phyloP scores from a whole-genome alignment of 92 coral and sea anemone genomes.

The Bergia puertoricense region DNA sequence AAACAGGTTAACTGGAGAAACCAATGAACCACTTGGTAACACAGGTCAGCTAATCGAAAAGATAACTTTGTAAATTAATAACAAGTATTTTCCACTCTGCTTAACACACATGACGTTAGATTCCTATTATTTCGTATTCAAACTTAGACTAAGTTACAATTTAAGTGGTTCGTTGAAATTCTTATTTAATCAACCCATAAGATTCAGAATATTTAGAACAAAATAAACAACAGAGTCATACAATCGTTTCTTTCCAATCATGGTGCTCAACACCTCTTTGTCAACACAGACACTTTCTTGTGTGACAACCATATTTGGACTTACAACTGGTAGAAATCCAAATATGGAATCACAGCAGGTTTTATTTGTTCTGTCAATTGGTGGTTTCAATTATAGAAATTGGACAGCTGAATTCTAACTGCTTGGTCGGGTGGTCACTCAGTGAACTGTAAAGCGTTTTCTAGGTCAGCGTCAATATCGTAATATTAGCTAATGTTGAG shows the following conservation, averaged over 20 bases:
- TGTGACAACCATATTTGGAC: background rate
- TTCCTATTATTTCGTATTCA: background rate
- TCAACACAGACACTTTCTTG: background rate
- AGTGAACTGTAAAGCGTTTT: conserved; percentile 28
- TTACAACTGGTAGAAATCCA: conserved; percentile 16
- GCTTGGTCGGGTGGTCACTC: conserved; percentile 23
- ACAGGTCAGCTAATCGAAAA: conserved; percentile 33
- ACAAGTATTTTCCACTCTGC: conserved; percentile 30
- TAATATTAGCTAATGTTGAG: conserved; percentile 70
- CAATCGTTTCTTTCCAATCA: background rate
- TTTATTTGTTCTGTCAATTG: conserved; percentile 25
- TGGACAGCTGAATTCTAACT: conserved; percentile 30
- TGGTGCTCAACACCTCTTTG: background rate
- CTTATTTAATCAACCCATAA: background rate
- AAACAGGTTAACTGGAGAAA: conserved; percentile 18
- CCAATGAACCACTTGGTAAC: conserved; percentile 27
- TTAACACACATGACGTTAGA: conserved; percentile 9
- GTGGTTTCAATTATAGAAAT: conserved; percentile 28
- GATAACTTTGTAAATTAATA: conserved; percentile 22
- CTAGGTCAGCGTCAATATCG: conserved; percentile 17
- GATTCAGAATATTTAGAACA: background rate
- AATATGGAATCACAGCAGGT: conserved; percentile 13
- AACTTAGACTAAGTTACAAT: background rate
- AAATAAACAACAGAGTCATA: background rate
- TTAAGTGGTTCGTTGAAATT: background rate